Conservation (phyloP, 2,888 invertebrate genomes). For the Bimastos eiseni region DNA sequence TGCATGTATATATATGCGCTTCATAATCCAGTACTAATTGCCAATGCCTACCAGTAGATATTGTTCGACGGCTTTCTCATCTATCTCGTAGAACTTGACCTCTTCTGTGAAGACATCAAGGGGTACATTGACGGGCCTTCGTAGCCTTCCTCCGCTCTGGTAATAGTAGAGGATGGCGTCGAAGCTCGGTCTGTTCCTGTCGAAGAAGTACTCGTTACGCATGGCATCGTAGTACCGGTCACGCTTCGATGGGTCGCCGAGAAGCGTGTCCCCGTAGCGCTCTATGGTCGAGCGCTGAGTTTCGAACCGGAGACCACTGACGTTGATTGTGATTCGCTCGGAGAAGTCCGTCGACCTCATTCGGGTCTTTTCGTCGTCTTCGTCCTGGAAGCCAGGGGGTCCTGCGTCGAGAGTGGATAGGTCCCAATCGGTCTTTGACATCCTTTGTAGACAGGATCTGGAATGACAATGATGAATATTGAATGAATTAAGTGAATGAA, state of each 20-base stretch:
- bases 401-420: background rate
- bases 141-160: conserved; percentile 80
- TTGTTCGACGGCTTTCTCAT: conserved; percentile 76
- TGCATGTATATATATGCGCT: too few species aligned
- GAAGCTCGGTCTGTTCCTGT: conserved; percentile 97
- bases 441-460: background rate
- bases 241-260: conserved; percentile 78
- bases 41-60: conserved; percentile 45
- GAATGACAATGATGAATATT: background rate
- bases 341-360: background rate
- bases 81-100: conserved; percentile 98
- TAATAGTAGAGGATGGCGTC: conserved; percentile 83
- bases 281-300: conserved; percentile 35
- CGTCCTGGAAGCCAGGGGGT: background rate
- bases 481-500: too few species aligned
- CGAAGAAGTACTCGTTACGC: conserved; percentile 98
- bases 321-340: conserved; percentile 36
- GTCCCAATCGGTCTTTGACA: background rate
- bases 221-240: conserved; percentile 97
- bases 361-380: background rate
- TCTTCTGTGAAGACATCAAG: conserved; percentile 97
- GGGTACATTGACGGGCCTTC: conserved; percentile 97
- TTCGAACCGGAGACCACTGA: conserved; percentile 37
- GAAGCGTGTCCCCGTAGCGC: conserved; percentile 65
- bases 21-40: background rate